phyloP scores from a whole-genome alignment of 2,113 vertebrate genomes.

The Jacana jacana region DNA sequence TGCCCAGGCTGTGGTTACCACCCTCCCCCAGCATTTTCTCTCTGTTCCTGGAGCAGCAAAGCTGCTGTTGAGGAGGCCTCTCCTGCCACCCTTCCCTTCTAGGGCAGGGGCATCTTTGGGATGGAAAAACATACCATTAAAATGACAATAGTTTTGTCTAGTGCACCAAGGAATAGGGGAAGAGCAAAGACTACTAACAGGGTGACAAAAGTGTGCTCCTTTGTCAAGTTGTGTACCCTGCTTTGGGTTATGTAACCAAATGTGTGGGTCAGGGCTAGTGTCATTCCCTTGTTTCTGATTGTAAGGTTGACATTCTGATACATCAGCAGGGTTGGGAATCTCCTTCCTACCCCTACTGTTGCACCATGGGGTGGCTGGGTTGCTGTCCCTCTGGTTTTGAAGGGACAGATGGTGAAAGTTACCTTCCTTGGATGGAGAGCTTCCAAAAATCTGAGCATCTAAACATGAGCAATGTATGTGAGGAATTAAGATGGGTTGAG shows the following conservation, averaged over 20 bases:
- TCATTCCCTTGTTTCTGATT: neutral
- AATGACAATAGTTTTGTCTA: neutral
- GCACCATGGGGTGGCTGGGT: neutral
- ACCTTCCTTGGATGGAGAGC: neutral
- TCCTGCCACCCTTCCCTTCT: neutral
- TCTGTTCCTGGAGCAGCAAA: neutral
- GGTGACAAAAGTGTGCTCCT: neutral
- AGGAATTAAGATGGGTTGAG: neutral
- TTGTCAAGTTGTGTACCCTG: neutral
- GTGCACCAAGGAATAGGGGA: neutral
- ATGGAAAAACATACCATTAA: neutral
- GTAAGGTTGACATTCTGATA: too few relatives aligned
- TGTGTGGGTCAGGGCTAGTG: neutral
- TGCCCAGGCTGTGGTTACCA: neutral
- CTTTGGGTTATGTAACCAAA: neutral
- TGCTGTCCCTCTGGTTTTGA: neutral
- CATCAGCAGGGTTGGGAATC: neutral
- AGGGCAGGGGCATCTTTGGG: neutral
- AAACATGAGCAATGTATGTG: neutral
- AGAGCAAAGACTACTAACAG: neutral
- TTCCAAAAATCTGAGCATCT: neutral
- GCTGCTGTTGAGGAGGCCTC: neutral
- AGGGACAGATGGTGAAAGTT: neutral
- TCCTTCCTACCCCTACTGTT: neutral
- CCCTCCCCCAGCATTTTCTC: neutral